A percentile compares a stretch with the other conserved stretches of the same genome.
These are phyloP conservation scores for Ornithorhynchus anatinus DNA, from an alignment of 2,113 vertebrate species.

Conservation along the genomic window DNA sequence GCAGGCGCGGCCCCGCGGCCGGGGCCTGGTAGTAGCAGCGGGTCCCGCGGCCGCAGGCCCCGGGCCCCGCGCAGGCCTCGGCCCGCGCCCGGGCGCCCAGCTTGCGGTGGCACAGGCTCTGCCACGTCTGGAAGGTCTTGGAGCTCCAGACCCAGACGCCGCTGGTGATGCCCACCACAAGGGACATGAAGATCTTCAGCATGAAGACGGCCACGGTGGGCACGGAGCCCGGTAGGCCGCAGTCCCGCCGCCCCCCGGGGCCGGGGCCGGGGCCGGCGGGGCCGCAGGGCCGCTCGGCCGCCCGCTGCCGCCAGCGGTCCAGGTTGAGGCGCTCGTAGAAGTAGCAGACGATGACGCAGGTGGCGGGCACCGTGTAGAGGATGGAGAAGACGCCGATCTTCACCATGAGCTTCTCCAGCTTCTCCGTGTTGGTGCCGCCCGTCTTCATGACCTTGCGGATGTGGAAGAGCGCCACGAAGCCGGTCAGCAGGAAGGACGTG, in stretches of 20 bases:
- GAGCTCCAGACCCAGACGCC: conserved; percentile 99
- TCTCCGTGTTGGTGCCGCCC: conserved; percentile 94
- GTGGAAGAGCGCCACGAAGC: conserved; percentile 97
- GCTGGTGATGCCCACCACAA: conserved; percentile 98
- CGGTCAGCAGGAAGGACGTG: conserved; percentile 95
- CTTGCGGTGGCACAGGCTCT: conserved; percentile 91
- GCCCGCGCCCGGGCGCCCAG: conserved; percentile 80
- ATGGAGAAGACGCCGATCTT: conserved; percentile 97
- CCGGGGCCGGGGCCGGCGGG: conserved; percentile 53
- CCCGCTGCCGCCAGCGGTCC: conserved; percentile 91
- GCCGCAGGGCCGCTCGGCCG: conserved; percentile 79
- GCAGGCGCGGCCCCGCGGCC: conserved; percentile 88
- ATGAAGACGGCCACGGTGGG: conserved; percentile 95
- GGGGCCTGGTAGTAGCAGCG: conserved; percentile 94
- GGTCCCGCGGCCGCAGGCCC: conserved; percentile 79
- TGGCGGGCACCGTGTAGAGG: conserved; percentile 96
- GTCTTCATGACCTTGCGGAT: conserved; percentile 98
- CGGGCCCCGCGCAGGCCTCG: conserved; percentile 82
- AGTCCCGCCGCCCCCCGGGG: conserved; percentile 77
- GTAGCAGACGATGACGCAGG: conserved; percentile 95
- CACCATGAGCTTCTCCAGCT: conserved; percentile 98
- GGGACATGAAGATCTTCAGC: conserved; percentile 99
- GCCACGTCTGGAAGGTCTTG: conserved; percentile 98
- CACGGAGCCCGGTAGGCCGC: conserved; percentile 85
- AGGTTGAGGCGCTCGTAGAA: conserved; percentile 95